A percentile compares a stretch with the other conserved stretches of the same genome.
These are phyloP conservation scores for Orchesella cincta DNA, from an alignment of 1,140 invertebrate species.

Conservation along the genomic window DNA sequence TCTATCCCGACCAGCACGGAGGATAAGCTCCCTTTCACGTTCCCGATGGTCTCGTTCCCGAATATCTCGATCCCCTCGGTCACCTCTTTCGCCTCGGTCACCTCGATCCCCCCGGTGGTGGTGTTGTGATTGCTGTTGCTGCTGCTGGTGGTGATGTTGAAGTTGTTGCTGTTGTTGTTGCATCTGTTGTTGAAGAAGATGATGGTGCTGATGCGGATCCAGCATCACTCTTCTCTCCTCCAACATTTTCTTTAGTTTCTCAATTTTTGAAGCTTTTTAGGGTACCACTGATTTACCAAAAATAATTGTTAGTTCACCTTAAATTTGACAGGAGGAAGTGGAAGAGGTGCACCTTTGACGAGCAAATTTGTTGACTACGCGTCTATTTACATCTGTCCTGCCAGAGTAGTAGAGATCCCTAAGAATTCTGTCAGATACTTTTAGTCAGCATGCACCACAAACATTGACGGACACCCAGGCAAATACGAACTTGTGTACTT, in stretches of 20 bases:
- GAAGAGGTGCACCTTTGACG: no score
- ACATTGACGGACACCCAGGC: no score
- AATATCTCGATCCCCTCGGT: not conserved
- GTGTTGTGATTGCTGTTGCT: not conserved
- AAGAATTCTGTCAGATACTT: no score
- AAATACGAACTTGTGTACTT: no score
- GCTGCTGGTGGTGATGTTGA: slow-evolving; percentile 5
- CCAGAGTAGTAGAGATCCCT: no score
- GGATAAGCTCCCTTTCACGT: not conserved
- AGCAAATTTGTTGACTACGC: not conserved
- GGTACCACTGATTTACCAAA: not conserved
- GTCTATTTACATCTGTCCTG: no score
- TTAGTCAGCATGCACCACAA: no score
- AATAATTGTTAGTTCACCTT: not conserved
- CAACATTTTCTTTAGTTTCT: slow-evolving; percentile 12
- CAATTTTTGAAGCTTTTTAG: not conserved
- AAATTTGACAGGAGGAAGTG: no score
- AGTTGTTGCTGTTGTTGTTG: slow-evolving; percentile 1
- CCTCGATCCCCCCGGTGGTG: not conserved
- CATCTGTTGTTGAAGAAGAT: not conserved
- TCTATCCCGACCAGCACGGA: not conserved
- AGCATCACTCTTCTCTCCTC: not conserved
- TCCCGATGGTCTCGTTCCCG: not conserved
- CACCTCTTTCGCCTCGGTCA: not conserved
- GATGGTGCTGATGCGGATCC: slow-evolving; percentile 5